Evolutionary conservation across 2,888 invertebrate species (phyloP).

Genomic region (Theretra japonica): DNA sequence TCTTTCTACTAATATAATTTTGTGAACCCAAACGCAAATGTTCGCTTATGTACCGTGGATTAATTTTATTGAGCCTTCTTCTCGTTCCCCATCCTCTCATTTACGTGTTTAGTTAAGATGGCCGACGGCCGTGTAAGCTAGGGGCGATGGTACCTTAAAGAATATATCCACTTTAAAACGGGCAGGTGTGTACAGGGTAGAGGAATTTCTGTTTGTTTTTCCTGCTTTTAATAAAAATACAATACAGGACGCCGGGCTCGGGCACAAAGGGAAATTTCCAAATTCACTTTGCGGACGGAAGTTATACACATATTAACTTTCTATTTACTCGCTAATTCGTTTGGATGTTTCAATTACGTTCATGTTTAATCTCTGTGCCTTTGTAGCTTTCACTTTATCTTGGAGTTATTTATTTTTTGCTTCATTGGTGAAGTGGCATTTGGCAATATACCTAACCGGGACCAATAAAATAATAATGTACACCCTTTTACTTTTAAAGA

Average conservation of each 20-base stretch:
- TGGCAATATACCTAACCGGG: no score
- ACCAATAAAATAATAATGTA: no score
- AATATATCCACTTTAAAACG: constrained; percentile 34
- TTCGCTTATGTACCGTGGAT: constrained; percentile 21
- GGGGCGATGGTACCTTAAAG: neutral
- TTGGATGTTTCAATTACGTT: constrained; percentile 37
- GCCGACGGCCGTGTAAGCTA: neutral
- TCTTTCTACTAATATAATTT: constrained; percentile 9
- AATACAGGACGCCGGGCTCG: constrained; percentile 52
- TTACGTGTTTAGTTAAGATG: constrained; percentile 9
- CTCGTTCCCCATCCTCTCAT: constrained; percentile 36
- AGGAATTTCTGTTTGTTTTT: constrained; percentile 62
- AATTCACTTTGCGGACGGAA: constrained; percentile 57
- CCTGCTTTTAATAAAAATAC: constrained; percentile 68
- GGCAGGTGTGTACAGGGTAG: constrained; percentile 22
- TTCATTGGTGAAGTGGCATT: no score
- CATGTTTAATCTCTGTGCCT: constrained; percentile 4
- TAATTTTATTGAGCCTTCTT: constrained; percentile 34
- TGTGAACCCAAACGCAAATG: constrained; percentile 21
- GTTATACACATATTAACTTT: constrained; percentile 45
- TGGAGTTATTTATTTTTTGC: no score
- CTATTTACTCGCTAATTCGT: constrained; percentile 47
- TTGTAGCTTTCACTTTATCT: constrained; percentile 4
- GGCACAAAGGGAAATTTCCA: constrained; percentile 64
- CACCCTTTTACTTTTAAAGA: no score